Evolutionary conservation across 2,888 invertebrate species (phyloP).

Genomic region (Cryptus viduatorius): DNA sequence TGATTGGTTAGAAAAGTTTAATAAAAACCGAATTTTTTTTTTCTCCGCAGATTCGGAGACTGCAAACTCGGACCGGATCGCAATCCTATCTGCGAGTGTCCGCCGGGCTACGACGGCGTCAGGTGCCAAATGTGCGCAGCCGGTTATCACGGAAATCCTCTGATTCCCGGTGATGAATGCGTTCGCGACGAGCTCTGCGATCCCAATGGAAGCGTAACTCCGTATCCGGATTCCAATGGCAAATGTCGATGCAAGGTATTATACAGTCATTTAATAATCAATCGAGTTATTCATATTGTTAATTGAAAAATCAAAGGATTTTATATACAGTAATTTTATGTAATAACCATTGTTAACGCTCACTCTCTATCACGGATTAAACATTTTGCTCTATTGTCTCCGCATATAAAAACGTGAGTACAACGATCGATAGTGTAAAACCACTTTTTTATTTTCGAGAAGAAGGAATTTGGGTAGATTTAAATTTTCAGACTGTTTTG

Average conservation of each 20-base stretch:
- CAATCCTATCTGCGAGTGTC: constrained; percentile 91
- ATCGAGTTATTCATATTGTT: constrained; percentile 19
- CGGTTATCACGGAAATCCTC: constrained; percentile 94
- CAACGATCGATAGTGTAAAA: neutral
- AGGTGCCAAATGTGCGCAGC: constrained; percentile 92
- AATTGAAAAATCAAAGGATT: constrained; percentile 12
- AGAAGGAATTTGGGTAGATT: too few relatives aligned
- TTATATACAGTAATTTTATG: constrained; percentile 54
- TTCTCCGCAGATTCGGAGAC: constrained; percentile 89
- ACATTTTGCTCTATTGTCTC: constrained; percentile 42
- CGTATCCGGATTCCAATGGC: constrained; percentile 86
- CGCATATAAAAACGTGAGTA: constrained; percentile 55
- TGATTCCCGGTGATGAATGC: constrained; percentile 91
- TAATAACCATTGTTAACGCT: constrained; percentile 56
- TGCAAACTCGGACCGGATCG: constrained; percentile 92
- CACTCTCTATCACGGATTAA: constrained; percentile 52
- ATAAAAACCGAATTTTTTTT: neutral
- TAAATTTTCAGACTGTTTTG: too few relatives aligned
- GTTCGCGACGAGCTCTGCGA: constrained; percentile 89
- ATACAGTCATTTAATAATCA: constrained; percentile 48
- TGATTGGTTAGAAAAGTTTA: too few relatives aligned
- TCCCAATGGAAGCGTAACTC: constrained; percentile 88
- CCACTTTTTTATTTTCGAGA: neutral
- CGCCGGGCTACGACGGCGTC: constrained; percentile 91
- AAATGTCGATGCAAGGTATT: constrained; percentile 90